Conservation (phyloP, 2,888 invertebrate genomes). For the Pseudococcus jackbeardsleyi region DNA sequence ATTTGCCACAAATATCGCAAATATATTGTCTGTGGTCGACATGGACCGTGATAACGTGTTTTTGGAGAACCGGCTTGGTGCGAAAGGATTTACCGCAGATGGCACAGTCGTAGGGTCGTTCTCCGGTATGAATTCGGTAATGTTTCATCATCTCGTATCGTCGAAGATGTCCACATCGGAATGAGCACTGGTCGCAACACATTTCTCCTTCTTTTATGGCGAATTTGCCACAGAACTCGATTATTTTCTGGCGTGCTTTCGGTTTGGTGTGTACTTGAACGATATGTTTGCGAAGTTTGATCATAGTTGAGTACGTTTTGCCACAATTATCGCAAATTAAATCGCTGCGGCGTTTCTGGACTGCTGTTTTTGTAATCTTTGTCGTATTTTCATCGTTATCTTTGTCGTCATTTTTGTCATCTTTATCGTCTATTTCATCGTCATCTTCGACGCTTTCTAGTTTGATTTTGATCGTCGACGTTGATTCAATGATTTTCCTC, state of each 20-base stretch:
- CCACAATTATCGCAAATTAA: background rate
- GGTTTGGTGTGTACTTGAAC: background rate
- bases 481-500: background rate
- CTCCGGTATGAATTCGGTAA: conserved; percentile 68
- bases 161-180: conserved; percentile 23
- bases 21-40: conserved; percentile 69
- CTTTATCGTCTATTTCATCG: background rate
- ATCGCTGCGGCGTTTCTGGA: background rate
- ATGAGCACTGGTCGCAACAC: conserved; percentile 71
- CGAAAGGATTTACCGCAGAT: conserved; percentile 70
- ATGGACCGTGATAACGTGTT: conserved; percentile 69
- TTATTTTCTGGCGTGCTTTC: conserved; percentile 10
- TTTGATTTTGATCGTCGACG: background rate
- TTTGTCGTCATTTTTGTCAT: background rate
- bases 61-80: conserved; percentile 71
- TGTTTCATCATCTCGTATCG: conserved; percentile 1
- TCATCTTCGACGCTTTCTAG: background rate
- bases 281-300: background rate
- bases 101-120: conserved; percentile 71
- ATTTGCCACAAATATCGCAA: conserved; percentile 70
- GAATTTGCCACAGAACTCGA: conserved; percentile 66
- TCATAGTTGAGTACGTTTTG: background rate
- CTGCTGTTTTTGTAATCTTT: background rate
- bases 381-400: background rate
- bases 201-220: conserved; percentile 69